Conservation (phyloP, 2,888 invertebrate species). For the Cryptus armator region DNA sequence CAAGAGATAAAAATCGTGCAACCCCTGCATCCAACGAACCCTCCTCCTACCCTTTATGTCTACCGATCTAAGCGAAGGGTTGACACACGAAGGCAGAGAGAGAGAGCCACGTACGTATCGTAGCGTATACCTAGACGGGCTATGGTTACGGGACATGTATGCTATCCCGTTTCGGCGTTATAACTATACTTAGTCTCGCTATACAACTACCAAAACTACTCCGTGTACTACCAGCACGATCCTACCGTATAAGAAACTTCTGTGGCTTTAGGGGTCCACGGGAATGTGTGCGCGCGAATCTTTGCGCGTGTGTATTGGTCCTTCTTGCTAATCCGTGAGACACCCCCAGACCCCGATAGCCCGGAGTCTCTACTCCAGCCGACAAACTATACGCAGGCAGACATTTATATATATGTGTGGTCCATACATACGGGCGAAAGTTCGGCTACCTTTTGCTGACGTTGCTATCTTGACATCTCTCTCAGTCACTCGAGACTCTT, state of each 20-base stretch:
- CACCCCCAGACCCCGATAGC: conserved; percentile 53
- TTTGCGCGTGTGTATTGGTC: conserved; percentile 23
- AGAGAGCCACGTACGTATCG: conserved; percentile 13
- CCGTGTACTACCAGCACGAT: conserved; percentile 4
- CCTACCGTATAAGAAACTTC: conserved; percentile 22
- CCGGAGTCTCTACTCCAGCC: conserved; percentile 36
- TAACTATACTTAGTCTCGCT: not conserved
- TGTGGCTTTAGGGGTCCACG: conserved; percentile 28
- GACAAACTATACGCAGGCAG: not conserved
- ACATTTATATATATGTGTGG: conserved; percentile 34
- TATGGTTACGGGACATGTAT: conserved; percentile 4
- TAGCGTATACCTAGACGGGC: not conserved
- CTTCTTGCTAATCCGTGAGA: conserved; percentile 44
- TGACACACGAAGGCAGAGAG: conserved; percentile 35
- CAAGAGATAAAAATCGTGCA: conserved; percentile 76
- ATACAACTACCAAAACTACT: conserved; percentile 7
- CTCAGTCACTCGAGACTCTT: conserved; percentile 48
- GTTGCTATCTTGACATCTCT: conserved; percentile 68
- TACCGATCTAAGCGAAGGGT: conserved; percentile 61
- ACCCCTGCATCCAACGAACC: conserved; percentile 52
- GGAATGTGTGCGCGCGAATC: not conserved
- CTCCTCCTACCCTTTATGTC: conserved; percentile 31
- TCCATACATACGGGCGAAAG: conserved; percentile 52
- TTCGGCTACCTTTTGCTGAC: conserved; percentile 67
- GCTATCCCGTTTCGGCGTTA: not conserved